Evolutionary conservation across 2,113 vertebrate genomes (phyloP).

Genomic region (Antidorcas marsupialis): DNA sequence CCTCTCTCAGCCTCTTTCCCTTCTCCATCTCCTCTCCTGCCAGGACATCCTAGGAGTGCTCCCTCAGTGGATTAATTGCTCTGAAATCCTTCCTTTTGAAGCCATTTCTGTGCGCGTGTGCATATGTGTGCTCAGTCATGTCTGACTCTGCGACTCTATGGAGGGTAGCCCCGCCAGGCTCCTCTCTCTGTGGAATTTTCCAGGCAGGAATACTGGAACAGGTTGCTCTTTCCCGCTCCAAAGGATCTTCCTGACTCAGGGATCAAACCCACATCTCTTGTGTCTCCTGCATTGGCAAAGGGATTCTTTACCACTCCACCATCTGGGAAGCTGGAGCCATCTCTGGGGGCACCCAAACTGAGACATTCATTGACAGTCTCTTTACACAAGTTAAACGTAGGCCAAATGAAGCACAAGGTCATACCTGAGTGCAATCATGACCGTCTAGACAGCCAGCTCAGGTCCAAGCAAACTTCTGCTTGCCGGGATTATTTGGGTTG

Average conservation of each 20-base stretch:
- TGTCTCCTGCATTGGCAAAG: not conserved
- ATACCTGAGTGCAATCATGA: constrained; percentile 41
- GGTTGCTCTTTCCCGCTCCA: not conserved
- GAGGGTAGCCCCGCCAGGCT: not conserved
- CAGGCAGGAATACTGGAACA: not conserved
- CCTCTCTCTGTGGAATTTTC: not conserved
- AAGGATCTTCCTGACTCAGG: not conserved
- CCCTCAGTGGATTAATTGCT: not conserved
- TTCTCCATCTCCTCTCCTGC: not conserved
- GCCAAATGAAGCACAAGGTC: constrained; percentile 64
- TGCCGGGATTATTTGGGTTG: constrained; percentile 70
- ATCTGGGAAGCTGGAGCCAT: not conserved
- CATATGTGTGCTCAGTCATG: not conserved
- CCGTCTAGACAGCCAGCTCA: constrained; percentile 72
- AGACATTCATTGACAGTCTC: not conserved
- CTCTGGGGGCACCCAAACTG: not conserved
- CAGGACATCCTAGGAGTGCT: not conserved
- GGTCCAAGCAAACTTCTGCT: constrained; percentile 63
- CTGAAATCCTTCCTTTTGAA: not conserved
- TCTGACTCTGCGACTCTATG: not conserved
- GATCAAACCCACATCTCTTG: not conserved
- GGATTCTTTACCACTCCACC: not conserved
- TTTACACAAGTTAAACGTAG: not conserved
- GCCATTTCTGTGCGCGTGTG: not conserved
- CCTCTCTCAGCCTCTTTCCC: not conserved